A percentile compares a stretch with the other conserved stretches of the same genome.
phyloP scores from a whole-genome alignment of 2,888 invertebrate species.

The Drosophila pseudotakahashii region DNA sequence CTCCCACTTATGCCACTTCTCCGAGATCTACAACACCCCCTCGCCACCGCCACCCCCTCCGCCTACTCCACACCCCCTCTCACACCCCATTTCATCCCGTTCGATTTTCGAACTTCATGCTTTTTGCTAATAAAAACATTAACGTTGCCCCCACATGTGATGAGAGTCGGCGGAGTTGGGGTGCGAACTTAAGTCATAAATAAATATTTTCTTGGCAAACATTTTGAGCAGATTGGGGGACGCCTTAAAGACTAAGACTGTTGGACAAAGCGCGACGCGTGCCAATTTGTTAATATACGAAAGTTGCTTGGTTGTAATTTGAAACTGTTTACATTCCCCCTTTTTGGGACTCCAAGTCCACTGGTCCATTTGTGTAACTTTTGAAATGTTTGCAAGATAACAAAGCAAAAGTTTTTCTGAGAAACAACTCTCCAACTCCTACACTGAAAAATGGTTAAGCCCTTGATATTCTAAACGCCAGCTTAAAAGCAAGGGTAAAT shows the following conservation, averaged over 20 bases:
- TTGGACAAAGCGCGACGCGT: slow-evolving; percentile 45
- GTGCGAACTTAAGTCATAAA: slow-evolving; percentile 68
- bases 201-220: slow-evolving; percentile 68
- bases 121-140: slow-evolving; percentile 71
- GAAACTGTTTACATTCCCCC: slow-evolving; percentile 69
- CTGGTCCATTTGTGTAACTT: slow-evolving; percentile 66
- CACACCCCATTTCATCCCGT: no score
- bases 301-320: slow-evolving; percentile 62
- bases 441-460: slow-evolving; percentile 1
- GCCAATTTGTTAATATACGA: slow-evolving; percentile 74
- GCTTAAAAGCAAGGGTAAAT: background rate
- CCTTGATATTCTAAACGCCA: no score
- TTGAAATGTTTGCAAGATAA: slow-evolving; percentile 61
- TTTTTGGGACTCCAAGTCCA: slow-evolving; percentile 26
- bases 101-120: slow-evolving; percentile 14
- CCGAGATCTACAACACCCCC: background rate
- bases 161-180: slow-evolving; percentile 1
- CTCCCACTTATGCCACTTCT: background rate
- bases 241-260: slow-evolving; percentile 49
- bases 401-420: slow-evolving; percentile 40
- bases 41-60: background rate
- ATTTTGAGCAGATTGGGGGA: slow-evolving; percentile 57
- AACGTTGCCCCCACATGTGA: slow-evolving; percentile 41
- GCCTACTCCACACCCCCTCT: background rate
- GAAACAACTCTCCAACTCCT: background rate